These are phyloP conservation scores for Drosophila repleta DNA, from an alignment of 1,140 invertebrate genomes.

Conservation along the genomic window DNA sequence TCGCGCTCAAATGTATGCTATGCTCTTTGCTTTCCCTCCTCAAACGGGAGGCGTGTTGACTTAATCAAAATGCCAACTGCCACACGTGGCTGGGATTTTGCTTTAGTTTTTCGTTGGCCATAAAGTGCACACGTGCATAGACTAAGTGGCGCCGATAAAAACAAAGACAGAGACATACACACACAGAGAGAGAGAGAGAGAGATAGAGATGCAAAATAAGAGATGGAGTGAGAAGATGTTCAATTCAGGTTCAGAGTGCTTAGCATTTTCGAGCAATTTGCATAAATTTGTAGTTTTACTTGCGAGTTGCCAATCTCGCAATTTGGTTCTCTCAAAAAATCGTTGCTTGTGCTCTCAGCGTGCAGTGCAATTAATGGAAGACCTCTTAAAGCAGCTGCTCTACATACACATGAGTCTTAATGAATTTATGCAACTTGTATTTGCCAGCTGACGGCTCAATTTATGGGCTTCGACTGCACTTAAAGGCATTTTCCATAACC, in stretches of 20 bases:
- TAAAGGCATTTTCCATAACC: constrained; percentile 53
- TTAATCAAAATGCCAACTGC: constrained; percentile 61
- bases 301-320: constrained; percentile 22
- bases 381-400: constrained; percentile 12
- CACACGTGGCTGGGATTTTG: constrained; percentile 41
- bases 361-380: constrained; percentile 54
- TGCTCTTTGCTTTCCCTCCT: constrained; percentile 26
- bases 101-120: constrained; percentile 40
- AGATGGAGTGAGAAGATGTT: background rate
- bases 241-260: constrained; percentile 34
- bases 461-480: constrained; percentile 58
- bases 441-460: constrained; percentile 77
- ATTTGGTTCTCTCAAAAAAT: constrained; percentile 19
- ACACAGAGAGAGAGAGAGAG: constrained; percentile 3
- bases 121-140: constrained; percentile 63
- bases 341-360: constrained; percentile 15
- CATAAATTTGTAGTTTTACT: constrained; percentile 48
- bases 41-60: constrained; percentile 15
- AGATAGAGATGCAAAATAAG: background rate
- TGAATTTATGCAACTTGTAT: constrained; percentile 70
- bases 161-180: background rate
- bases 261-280: constrained; percentile 57
- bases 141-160: constrained; percentile 16
- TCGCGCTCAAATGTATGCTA: constrained; percentile 47
- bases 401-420: constrained; percentile 50